Evolutionary conservation across 2,888 invertebrate species (phyloP).

Genomic region (Melangyna quadrimaculata): DNA sequence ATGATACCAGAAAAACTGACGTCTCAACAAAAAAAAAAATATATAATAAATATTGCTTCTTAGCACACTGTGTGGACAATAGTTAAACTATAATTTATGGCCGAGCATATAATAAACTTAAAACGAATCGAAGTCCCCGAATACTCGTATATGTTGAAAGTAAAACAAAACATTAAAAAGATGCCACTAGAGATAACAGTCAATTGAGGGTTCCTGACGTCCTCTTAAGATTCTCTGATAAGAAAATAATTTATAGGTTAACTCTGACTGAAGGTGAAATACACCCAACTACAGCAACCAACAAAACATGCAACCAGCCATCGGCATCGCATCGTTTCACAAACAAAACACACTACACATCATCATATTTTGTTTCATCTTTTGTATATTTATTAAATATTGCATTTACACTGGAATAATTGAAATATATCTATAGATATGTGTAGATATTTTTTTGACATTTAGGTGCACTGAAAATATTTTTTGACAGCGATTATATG

Average conservation of each 20-base stretch:
- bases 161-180: conserved; percentile 72
- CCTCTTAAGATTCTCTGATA: conserved; percentile 71
- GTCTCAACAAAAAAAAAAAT: conserved; percentile 23
- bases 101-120: conserved; percentile 69
- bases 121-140: conserved; percentile 68
- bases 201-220: conserved; percentile 74
- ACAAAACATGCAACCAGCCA: conserved; percentile 34
- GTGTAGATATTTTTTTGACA: conserved; percentile 17
- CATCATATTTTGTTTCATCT: conserved; percentile 11
- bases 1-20: conserved; percentile 27
- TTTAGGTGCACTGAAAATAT: conserved; percentile 24
- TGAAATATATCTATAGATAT: background rate
- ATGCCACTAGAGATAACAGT: conserved; percentile 71
- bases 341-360: conserved; percentile 26
- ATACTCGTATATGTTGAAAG: conserved; percentile 61
- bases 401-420: conserved; percentile 35
- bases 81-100: conserved; percentile 71
- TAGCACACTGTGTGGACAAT: conserved; percentile 52
- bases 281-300: conserved; percentile 27
- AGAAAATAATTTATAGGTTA: conserved; percentile 69
- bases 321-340: conserved; percentile 31
- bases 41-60: conserved; percentile 56
- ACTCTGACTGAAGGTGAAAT: conserved; percentile 49
- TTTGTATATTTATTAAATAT: background rate
- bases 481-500: conserved; percentile 34